Percentiles rank a stretch among this genome's conserved stretches.
These are phyloP conservation scores for Ctenoplectra terminalis DNA, from an alignment of 1,140 invertebrate species.

Conservation along the genomic window DNA sequence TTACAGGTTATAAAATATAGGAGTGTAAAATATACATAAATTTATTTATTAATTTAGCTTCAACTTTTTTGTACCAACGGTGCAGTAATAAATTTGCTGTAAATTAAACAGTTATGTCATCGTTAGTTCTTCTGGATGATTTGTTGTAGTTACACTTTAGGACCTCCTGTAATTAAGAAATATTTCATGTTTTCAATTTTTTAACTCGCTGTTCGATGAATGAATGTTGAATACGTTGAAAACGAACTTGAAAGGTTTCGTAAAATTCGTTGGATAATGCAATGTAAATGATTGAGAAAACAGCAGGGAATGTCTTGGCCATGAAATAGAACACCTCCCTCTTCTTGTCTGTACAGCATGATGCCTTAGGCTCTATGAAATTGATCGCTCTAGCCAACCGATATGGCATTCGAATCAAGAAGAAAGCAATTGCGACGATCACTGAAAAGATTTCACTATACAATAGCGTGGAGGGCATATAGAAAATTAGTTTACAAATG, in stretches of 20 bases:
- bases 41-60: too few relatives aligned
- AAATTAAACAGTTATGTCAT: not conserved
- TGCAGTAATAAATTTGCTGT: not conserved
- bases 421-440: constrained; percentile 63
- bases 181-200: constrained; percentile 9
- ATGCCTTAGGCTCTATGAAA: constrained; percentile 56
- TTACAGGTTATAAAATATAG: too few relatives aligned
- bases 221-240: not conserved
- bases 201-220: not conserved
- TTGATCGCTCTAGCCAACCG: constrained; percentile 63
- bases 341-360: constrained; percentile 59
- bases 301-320: constrained; percentile 67
- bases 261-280: constrained; percentile 53
- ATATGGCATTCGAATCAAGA: constrained; percentile 71
- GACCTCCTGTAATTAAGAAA: constrained; percentile 52
- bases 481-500: too few relatives aligned
- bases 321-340: constrained; percentile 66
- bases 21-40: too few relatives aligned
- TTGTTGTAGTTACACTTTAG: constrained; percentile 1
- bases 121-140: not conserved
- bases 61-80: too few relatives aligned
- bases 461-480: too few relatives aligned
- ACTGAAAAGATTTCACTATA: constrained; percentile 51
- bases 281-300: constrained; percentile 68
- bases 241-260: constrained; percentile 63